phyloP scores from a whole-genome alignment of 2,888 invertebrate species.

The Rosalia funebris region DNA sequence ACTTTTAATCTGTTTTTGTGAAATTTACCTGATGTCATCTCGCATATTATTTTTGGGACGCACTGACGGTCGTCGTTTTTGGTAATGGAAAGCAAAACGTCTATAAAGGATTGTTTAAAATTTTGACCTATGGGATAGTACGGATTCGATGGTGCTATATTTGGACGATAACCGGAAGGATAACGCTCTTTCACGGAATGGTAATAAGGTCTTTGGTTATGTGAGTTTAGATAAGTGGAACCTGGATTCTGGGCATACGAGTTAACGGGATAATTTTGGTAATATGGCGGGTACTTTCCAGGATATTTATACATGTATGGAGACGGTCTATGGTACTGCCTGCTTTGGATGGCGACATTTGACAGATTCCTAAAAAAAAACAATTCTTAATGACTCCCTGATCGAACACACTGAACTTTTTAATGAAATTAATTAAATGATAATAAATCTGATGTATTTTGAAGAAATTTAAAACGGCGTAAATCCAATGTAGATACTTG shows the following conservation, averaged over 20 bases:
- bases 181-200: not conserved
- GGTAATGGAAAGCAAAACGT: constrained; percentile 71
- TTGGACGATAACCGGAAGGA: not conserved
- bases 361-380: constrained; percentile 42
- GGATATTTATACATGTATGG: constrained; percentile 32
- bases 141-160: not conserved
- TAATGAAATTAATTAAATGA: too few species aligned
- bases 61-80: constrained; percentile 82
- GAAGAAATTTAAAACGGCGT: too few species aligned
- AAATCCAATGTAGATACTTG: too few species aligned
- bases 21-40: constrained; percentile 71
- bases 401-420: too few species aligned
- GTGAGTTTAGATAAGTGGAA: too few species aligned
- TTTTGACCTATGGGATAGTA: constrained; percentile 6
- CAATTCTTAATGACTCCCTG: too few species aligned
- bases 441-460: too few species aligned
- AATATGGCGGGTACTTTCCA: constrained; percentile 29
- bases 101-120: constrained; percentile 55
- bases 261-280: constrained; percentile 24
- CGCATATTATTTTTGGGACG: constrained; percentile 82
- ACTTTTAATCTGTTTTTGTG: not conserved
- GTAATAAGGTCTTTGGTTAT: not conserved
- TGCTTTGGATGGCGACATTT: constrained; percentile 38
- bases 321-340: constrained; percentile 30
- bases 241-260: constrained; percentile 21